These are phyloP conservation scores for Alcis repandata DNA, from an alignment of 2,888 invertebrate species.

Conservation along the genomic window DNA sequence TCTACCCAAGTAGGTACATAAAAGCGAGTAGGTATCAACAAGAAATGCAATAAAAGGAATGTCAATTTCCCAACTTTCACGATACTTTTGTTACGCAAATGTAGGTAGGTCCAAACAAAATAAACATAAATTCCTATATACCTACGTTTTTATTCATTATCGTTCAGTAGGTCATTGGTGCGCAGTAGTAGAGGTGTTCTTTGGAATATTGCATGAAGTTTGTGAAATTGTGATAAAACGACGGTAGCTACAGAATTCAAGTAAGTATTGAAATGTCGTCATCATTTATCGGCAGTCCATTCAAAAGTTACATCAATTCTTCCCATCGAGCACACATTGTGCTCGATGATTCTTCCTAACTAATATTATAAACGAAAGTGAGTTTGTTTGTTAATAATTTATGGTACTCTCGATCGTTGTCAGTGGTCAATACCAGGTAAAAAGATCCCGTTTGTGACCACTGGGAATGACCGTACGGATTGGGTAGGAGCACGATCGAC, in stretches of 20 bases:
- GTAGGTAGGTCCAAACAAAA: not conserved
- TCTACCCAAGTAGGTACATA: too few relatives aligned
- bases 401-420: too few relatives aligned
- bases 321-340: too few relatives aligned
- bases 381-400: too few relatives aligned
- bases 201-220: conserved; percentile 35
- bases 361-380: too few relatives aligned
- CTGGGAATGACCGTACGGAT: too few relatives aligned
- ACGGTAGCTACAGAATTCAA: conserved; percentile 29
- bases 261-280: conserved; percentile 32
- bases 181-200: conserved; percentile 12
- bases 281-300: conserved; percentile 23
- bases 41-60: too few relatives aligned
- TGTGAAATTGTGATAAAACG: conserved; percentile 30
- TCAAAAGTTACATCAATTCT: not conserved
- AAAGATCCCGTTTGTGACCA: too few relatives aligned
- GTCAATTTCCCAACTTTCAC: not conserved
- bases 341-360: too few relatives aligned
- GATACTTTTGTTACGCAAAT: not conserved
- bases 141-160: not conserved
- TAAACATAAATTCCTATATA: not conserved
- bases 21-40: too few relatives aligned
- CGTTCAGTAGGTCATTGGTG: conserved; percentile 23
- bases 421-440: too few relatives aligned
- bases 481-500: too few relatives aligned